Evolutionary conservation across 2,797 vertebrate genomes (phyloP).

Genomic region (Trematomus bernacchii): DNA sequence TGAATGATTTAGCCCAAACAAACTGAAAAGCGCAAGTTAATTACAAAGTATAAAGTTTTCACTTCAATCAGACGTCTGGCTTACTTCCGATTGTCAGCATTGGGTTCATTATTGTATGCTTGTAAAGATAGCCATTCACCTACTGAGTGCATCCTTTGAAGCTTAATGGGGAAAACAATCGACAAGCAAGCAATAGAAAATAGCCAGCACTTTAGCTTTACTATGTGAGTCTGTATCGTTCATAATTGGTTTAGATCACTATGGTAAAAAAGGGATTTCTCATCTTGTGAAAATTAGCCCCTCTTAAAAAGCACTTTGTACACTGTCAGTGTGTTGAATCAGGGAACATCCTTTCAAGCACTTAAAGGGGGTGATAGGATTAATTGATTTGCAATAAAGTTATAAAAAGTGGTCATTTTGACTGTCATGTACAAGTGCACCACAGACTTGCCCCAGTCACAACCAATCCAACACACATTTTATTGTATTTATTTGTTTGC

Average conservation of each 20-base stretch:
- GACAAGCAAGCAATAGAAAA: slow-evolving; percentile 2
- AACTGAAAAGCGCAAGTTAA: neutral
- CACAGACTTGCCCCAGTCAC: neutral
- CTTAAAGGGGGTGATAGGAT: neutral
- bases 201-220: neutral
- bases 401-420: neutral
- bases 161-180: slow-evolving; percentile 7
- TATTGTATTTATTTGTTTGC: neutral
- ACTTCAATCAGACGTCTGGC: neutral
- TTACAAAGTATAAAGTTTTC: neutral
- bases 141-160: neutral
- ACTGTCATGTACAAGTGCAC: slow-evolving; percentile 12
- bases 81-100: neutral
- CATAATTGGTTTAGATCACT: neutral
- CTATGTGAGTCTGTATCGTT: slow-evolving; percentile 9
- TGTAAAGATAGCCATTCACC: neutral
- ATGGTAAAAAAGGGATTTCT: slow-evolving; percentile 6
- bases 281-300: slow-evolving; percentile 2
- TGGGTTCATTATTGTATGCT: neutral
- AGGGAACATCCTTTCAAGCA: neutral
- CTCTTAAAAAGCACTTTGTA: neutral
- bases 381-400: slow-evolving; percentile 17
- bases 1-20: neutral
- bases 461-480: neutral
- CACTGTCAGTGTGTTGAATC: slow-evolving; percentile 1